These are phyloP conservation scores for Drosophila bocki DNA, from an alignment of 1,140 invertebrate species.

Conservation along the genomic window DNA sequence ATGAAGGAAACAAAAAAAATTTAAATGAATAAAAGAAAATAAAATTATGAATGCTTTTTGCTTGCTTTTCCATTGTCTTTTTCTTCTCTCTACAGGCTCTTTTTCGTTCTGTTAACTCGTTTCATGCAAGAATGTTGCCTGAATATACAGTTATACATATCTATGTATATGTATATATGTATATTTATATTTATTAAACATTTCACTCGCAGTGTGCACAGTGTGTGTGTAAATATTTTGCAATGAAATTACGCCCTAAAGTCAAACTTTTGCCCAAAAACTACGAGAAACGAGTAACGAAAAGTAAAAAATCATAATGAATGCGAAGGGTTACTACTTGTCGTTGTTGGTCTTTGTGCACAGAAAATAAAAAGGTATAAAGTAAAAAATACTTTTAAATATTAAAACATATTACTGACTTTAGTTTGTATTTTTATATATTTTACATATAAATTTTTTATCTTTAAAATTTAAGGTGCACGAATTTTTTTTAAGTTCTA, in stretches of 20 bases:
- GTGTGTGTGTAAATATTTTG: conserved; percentile 68
- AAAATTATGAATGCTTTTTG: conserved; percentile 72
- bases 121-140: conserved; percentile 46
- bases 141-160: conserved; percentile 43
- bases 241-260: conserved; percentile 80
- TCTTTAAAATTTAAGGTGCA: too few relatives aligned
- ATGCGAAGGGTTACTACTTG: conserved; percentile 31
- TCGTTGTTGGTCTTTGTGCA: conserved; percentile 23
- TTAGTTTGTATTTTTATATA: too few relatives aligned
- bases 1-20: conserved; percentile 18
- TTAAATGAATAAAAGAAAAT: conserved; percentile 42
- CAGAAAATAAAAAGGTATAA: not conserved
- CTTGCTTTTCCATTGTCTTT: conserved; percentile 28
- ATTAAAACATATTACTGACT: too few relatives aligned
- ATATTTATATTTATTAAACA: conserved; percentile 71
- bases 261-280: conserved; percentile 68
- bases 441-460: too few relatives aligned
- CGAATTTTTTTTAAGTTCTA: too few relatives aligned
- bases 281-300: conserved; percentile 48
- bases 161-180: not conserved
- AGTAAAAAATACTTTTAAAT: too few relatives aligned
- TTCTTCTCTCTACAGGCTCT: not conserved
- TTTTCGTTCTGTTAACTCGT: conserved; percentile 40
- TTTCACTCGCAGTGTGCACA: conserved; percentile 45
- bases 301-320: conserved; percentile 73